Evolutionary conservation across 2,113 vertebrate genomes (phyloP).

Genomic region (Nicator chloris): DNA sequence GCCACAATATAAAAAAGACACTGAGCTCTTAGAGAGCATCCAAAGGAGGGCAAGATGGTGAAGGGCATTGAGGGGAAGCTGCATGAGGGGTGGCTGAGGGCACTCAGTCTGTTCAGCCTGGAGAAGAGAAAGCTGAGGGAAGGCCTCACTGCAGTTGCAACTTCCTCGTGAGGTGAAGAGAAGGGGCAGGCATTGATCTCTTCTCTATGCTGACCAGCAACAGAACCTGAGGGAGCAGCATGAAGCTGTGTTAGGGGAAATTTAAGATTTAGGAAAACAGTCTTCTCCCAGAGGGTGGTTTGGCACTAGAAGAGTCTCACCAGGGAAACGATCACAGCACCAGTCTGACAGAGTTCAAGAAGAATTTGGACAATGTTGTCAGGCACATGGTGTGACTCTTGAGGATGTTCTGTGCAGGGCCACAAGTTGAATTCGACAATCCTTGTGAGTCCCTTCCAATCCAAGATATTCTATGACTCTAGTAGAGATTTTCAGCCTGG

Average conservation of each 20-base stretch:
- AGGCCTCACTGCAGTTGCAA: not conserved
- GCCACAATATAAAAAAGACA: accelerated
- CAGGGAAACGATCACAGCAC: not conserved
- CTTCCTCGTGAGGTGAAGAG: not conserved
- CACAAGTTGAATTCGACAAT: not conserved
- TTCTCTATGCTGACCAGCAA: not conserved
- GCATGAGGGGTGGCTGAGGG: accelerated
- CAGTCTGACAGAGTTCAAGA: not conserved
- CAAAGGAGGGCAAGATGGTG: not conserved
- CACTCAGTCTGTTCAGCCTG: not conserved
- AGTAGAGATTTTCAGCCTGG: not conserved
- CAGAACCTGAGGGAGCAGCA: not conserved
- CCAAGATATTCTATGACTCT: not conserved
- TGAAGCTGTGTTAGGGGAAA: not conserved
- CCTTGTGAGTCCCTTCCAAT: not conserved
- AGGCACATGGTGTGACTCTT: not conserved
- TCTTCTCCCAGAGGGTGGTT: not conserved
- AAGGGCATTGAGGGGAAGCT: not conserved
- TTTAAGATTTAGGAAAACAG: not conserved
- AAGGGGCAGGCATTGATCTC: not conserved
- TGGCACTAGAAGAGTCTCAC: accelerated
- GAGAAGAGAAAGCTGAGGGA: not conserved
- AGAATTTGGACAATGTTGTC: not conserved
- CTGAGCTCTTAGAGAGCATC: not conserved
- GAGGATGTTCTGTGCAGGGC: not conserved